Evolutionary conservation across 2,113 vertebrate species (phyloP), one percentile per base, ranked within the genome.

Genomic region (Fulmarus glacialis): DNA sequence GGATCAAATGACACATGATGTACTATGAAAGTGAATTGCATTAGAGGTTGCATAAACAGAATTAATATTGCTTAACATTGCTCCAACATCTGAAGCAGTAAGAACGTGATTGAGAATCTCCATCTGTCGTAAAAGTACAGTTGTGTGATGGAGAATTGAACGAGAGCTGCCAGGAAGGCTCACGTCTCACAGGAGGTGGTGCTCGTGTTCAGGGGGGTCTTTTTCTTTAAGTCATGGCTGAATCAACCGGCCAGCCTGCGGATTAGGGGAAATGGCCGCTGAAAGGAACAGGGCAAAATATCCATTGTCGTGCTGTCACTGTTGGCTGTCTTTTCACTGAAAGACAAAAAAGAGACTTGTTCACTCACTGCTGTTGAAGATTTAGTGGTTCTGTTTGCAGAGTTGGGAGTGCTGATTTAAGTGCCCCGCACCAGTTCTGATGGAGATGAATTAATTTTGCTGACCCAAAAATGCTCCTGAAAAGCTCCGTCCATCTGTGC

Each of bases 381-480:
- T 77, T 19, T 45, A 78, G 47, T 50, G 42, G 15, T 45, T 87
- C 64, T 60, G 8, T 81, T 74, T 59, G 34, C 26, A 15, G n/a
- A 43, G 36, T 1, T 53, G 30, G 42, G 36, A 71, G 40, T 8
- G n/a, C 7, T 0, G 0, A 20, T 67, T 68, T 42, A 34, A 60
- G 24, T 75, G 77, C 5, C 36, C 30, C 3, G 3, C 38, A 47
- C 38, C 10, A 32, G 3, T 72, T 82, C 38, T 64, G 62, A 19
- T 14, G 27, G 66, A 84, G 58, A 22, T 43, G 2, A 68, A 40
- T 72, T 82, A n/a, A 38, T 70, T 86, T 22, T 82, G 21, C 34
- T 52, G 19, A 40, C 52, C 43, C 9, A 59, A 19, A 95, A 64
- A 64, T 48, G 32, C n/a, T 75, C 30, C 45, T 43, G 64, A 87